Evolutionary conservation across 2,113 vertebrate species (phyloP), one percentile per base, ranked within the genome.

Genomic region (Collichthys lucidus): DNA sequence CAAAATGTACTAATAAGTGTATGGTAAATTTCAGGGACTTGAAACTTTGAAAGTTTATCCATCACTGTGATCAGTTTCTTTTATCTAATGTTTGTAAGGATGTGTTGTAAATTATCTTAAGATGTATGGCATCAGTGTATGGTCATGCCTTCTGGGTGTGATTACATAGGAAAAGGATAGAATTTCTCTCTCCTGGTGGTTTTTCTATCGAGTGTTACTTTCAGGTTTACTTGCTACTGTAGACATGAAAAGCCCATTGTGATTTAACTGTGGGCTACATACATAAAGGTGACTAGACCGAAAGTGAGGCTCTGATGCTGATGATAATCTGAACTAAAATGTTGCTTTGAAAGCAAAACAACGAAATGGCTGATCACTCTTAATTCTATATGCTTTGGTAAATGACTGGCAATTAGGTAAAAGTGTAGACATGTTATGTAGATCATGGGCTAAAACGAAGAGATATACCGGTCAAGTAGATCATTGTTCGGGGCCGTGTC

Each of bases 401-500:
- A 24, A 19, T n/a, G 29, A 3, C n/a, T 44, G 19, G 1, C 7
- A 35, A 2, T 31, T 4, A 53, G 5, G 15, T 22, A 10, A 73
- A 73, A 20, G 8, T 7, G 20, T n/a, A 40, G 10, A 17, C 16
- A 69, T 15, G 14, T 14, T 29, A 56, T 31, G n/a, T 10, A 61
- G 44, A 57, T n/a, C 15, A 26, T 31, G n/a, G 5, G 12, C 49
- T 63, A 53, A 40, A 69, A 63, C 24, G 24, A 73, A 53, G 56
- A 70, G 57, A 6, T 19, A 40, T 59, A 16, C 22, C 17, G 26
- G 65, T 55, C 42, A 81, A 47, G 73, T 40, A 20, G 49, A 72
- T 69, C 86, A 85, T 88, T 86, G 79, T 89, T 66, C 22, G 31
- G 31, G 70, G 40, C 56, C 57, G 76, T 73, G 61, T 85, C 84